phyloP scores from a whole-genome alignment of 2,113 vertebrate species.

The Recurvirostra avosetta region DNA sequence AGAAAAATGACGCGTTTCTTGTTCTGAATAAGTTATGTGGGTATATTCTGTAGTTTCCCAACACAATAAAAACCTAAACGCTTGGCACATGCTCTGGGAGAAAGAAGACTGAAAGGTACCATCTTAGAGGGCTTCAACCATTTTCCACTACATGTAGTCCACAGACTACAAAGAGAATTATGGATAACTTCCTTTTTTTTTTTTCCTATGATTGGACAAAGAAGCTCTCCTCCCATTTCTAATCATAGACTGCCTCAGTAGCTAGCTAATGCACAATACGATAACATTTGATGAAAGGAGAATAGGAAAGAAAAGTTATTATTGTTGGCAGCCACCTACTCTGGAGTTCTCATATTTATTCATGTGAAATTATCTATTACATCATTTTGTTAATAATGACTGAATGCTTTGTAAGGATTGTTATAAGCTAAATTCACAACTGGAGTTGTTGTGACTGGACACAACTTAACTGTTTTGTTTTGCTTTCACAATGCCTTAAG shows the following conservation, averaged over 20 bases:
- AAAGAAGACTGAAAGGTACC: neutral
- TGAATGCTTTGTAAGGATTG: neutral
- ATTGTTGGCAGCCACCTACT: neutral
- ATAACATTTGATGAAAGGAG: neutral
- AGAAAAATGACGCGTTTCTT: neutral
- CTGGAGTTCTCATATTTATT: slow-evolving; percentile 15
- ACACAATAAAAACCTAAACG: neutral
- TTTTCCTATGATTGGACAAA: neutral
- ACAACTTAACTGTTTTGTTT: slow-evolving; percentile 38
- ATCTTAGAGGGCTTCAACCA: neutral
- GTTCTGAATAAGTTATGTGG: neutral
- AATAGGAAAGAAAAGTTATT: neutral
- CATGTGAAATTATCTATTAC: slow-evolving; percentile 14
- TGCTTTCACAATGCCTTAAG: slow-evolving; percentile 34
- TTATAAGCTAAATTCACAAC: slow-evolving; percentile 12
- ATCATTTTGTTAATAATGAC: slow-evolving; percentile 39
- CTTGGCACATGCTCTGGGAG: neutral
- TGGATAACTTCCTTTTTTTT: neutral
- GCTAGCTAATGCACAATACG: neutral
- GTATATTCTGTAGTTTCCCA: neutral
- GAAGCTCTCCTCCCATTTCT: neutral
- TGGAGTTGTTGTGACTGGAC: slow-evolving; percentile 56
- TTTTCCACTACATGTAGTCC: neutral
- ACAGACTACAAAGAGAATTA: neutral
- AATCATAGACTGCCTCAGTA: neutral